Conservation (phyloP, 2,888 invertebrate species). For the Cecidostiba fungosa region DNA sequence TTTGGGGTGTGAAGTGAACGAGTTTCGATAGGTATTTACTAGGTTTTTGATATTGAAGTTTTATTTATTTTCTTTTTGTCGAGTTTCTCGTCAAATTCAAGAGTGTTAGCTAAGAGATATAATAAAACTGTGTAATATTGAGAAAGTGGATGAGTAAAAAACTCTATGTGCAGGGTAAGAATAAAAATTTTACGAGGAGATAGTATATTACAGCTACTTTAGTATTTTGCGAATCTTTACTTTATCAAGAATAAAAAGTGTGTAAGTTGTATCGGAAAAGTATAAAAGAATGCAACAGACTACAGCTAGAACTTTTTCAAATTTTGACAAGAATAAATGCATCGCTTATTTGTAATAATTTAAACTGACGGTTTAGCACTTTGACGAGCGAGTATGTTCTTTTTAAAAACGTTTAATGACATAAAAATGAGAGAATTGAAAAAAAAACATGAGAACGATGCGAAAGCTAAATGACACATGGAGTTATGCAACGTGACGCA, state of each 20-base stretch:
- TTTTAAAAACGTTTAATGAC: neutral
- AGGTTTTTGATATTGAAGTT: too few relatives aligned
- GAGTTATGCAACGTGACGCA: conserved; percentile 33
- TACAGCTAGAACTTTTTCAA: neutral
- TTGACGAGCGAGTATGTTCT: neutral
- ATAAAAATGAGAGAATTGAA: too few relatives aligned
- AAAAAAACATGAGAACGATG: too few relatives aligned
- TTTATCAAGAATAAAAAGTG: neutral
- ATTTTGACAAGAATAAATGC: neutral
- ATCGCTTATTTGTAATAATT: neutral
- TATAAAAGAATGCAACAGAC: neutral
- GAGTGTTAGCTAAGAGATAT: neutral
- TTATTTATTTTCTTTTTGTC: neutral
- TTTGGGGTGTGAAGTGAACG: neutral
- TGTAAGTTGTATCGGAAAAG: neutral
- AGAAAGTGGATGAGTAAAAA: neutral
- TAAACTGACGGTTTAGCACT: neutral
- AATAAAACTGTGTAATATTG: neutral
- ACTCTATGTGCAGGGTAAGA: neutral
- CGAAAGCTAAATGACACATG: conserved; percentile 27
- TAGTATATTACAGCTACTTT: neutral
- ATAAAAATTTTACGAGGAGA: neutral
- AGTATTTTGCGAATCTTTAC: neutral
- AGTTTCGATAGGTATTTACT: neutral
- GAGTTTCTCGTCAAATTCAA: neutral